Evolutionary conservation across 1,140 invertebrate species (phyloP).

Genomic region (Procambarus clarkii): DNA sequence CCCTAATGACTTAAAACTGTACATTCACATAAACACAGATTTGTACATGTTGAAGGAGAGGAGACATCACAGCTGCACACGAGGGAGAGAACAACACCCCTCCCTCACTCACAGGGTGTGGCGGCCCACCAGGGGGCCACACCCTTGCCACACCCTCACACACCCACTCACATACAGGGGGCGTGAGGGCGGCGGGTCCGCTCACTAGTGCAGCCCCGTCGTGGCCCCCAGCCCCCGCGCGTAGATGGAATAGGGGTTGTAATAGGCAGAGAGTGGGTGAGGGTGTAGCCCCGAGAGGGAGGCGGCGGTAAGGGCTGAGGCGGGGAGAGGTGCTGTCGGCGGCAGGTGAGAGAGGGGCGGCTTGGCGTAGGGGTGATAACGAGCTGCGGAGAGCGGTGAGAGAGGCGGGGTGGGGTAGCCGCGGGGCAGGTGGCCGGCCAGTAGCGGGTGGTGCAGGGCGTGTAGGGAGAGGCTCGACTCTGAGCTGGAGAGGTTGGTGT

Average conservation of each 20-base stretch:
- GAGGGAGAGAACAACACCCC: neutral
- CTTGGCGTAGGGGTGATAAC: conserved; percentile 94
- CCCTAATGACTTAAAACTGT: conserved; percentile 45
- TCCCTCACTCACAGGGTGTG: conserved; percentile 36
- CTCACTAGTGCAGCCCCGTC: conserved; percentile 61
- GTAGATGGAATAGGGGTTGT: conserved; percentile 71
- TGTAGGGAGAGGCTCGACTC: conserved; percentile 78
- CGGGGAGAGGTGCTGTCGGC: conserved; percentile 64
- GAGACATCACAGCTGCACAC: conserved; percentile 61
- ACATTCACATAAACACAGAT: conserved; percentile 62
- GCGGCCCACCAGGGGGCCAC: conserved; percentile 39
- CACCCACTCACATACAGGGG: conserved; percentile 1
- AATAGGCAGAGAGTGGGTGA: conserved; percentile 71
- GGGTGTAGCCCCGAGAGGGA: conserved; percentile 67
- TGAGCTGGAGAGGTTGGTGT: conserved; percentile 83
- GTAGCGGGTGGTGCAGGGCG: conserved; percentile 76
- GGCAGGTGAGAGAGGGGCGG: conserved; percentile 78
- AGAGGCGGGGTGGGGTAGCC: conserved; percentile 90
- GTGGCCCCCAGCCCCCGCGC: conserved; percentile 68
- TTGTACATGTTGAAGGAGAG: conserved; percentile 67
- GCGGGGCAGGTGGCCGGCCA: conserved; percentile 74
- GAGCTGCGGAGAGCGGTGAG: conserved; percentile 84
- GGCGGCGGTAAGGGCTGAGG: conserved; percentile 69
- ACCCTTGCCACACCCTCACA: conserved; percentile 23
- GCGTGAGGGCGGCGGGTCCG: neutral